Evolutionary conservation across 2,797 vertebrate species (phyloP).

Genomic region (Percopsis omiscomaycus): DNA sequence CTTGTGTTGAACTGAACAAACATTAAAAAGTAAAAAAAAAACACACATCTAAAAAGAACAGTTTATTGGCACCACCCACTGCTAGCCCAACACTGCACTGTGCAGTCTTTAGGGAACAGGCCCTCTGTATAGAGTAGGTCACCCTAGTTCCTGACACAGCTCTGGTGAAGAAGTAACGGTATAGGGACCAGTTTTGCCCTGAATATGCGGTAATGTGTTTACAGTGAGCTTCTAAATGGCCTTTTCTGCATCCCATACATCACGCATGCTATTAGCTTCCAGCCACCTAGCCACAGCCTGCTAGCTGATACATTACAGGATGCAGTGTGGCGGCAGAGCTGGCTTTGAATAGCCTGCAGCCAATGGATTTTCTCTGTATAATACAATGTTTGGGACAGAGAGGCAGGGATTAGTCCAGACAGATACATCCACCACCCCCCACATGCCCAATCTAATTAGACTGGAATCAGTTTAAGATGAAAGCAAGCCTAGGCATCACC

Average conservation of each 20-base stretch:
- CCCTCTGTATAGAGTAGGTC: slow-evolving; percentile 50
- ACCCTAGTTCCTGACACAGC: slow-evolving; percentile 57
- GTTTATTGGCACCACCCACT: slow-evolving; percentile 41
- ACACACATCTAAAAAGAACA: background rate
- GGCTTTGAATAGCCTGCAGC: slow-evolving; percentile 77
- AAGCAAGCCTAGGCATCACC: slow-evolving; percentile 80
- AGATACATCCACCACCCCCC: slow-evolving; percentile 80
- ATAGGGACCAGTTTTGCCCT: slow-evolving; percentile 65
- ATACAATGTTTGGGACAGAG: slow-evolving; percentile 82
- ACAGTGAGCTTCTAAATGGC: slow-evolving; percentile 63
- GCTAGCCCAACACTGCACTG: slow-evolving; percentile 32
- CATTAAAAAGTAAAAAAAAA: slow-evolving; percentile 18
- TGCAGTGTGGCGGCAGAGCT: slow-evolving; percentile 71
- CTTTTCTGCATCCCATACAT: slow-evolving; percentile 76
- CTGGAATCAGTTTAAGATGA: slow-evolving; percentile 84
- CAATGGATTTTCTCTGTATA: slow-evolving; percentile 83
- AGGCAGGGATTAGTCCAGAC: slow-evolving; percentile 82
- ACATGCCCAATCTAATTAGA: slow-evolving; percentile 85
- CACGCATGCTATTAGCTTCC: slow-evolving; percentile 73
- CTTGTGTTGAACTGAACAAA: slow-evolving; percentile 24
- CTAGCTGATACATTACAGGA: slow-evolving; percentile 74
- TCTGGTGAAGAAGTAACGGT: slow-evolving; percentile 64
- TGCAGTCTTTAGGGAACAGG: slow-evolving; percentile 36
- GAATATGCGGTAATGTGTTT: slow-evolving; percentile 75
- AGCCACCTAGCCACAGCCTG: slow-evolving; percentile 72